Conservation (phyloP, 1,140 invertebrate species). For the Megalonaias nervosa region DNA sequence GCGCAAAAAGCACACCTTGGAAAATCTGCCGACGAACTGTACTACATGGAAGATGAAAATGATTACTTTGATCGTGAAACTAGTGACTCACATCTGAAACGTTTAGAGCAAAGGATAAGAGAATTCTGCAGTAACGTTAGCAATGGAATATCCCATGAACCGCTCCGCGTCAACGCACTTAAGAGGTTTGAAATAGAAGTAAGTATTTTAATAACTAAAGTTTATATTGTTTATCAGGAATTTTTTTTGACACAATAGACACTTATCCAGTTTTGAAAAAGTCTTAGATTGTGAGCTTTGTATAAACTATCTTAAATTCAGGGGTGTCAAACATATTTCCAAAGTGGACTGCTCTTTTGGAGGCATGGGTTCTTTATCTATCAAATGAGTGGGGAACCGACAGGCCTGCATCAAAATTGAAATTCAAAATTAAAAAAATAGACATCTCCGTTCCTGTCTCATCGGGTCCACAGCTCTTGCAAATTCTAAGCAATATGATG, state of each 20-base stretch:
- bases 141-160: slow-evolving; percentile 21
- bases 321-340: too few species aligned
- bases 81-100: slow-evolving; percentile 52
- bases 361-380: too few species aligned
- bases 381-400: too few species aligned
- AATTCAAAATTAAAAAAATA: too few species aligned
- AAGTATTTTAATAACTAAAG: slow-evolving; percentile 13
- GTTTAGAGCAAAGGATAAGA: slow-evolving; percentile 51
- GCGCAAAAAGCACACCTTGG: slow-evolving; percentile 33
- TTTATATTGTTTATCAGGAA: not conserved
- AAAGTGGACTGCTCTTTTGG: too few species aligned
- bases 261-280: not conserved
- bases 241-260: not conserved
- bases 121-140: slow-evolving; percentile 47
- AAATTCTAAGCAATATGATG: too few species aligned
- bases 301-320: not conserved
- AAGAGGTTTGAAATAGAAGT: slow-evolving; percentile 50
- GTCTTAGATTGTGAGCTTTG: not conserved
- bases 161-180: slow-evolving; percentile 40
- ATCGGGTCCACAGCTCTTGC: too few species aligned
- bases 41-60: slow-evolving; percentile 39
- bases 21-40: slow-evolving; percentile 27
- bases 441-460: too few species aligned
- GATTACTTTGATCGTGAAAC: slow-evolving; percentile 63
- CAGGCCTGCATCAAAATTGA: too few species aligned